Evolutionary conservation across 2,888 invertebrate genomes (phyloP), one percentile per base, ranked within the genome.

Genomic region (Pasiphila rectangulata): DNA sequence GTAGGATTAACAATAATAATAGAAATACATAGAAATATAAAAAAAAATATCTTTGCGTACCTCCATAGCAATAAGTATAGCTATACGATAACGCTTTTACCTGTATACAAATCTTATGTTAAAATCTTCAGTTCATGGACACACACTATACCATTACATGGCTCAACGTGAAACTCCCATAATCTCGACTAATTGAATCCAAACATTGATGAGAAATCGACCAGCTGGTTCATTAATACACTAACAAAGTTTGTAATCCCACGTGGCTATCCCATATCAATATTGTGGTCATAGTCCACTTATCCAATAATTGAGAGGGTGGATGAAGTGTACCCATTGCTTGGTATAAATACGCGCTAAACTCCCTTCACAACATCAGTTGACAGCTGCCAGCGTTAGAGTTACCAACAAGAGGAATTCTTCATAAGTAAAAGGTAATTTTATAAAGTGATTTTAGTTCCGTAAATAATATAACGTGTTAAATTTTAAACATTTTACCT

Each of bases 211-310:
- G 47, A 43, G 38, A 45, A 43, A 40, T 38, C 34, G 36, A 35
- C 54, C 48, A 55, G 54, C 34, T 57, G 49, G 50, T 56, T 57
- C 67, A 72, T 63, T 65, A 67, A 72, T 17, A 73, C 76, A 77
- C 69, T 80, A 83, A 83, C 70, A 51, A 78, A 83, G 79, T 82
- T n/a, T 84, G 67, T 72, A 70, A 83, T 81, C 83, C 79, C 76
- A 34, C 15, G 65, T 63, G 82, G 54, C 57, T 56, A 55, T 57
- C 51, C 52, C 54, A 59, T 69, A 5, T 53, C 76, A 83, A 83
- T 78, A 79, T 27, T 81, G 84, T 66, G 86, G 84, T 79, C 73
- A 76, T 63, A 56, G 65, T 73, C 70, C 77, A 72, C 55, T 85
- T 83, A 86, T 86, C 84, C 84, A 75, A 72, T 86, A 86, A 86